Evolutionary conservation across 2,113 vertebrate species (phyloP), one percentile per base, ranked within the genome.

Genomic region (Phalacrocorax carbo): DNA sequence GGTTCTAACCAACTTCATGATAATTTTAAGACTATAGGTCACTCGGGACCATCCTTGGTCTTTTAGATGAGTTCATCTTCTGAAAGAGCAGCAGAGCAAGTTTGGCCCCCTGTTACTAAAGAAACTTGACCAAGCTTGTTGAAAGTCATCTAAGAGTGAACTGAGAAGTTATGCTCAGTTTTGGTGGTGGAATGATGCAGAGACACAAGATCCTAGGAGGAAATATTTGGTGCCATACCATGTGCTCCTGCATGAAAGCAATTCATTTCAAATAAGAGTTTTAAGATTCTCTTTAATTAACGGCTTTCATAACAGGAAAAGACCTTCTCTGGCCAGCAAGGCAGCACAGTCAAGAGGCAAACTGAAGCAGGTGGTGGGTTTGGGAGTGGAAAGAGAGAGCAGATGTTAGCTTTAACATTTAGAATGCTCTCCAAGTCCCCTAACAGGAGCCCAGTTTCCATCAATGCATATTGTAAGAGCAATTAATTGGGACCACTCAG

Each of bases 351-450:
- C 77, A 93, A 96, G 93, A 96, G 96, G 93, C 72, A 92, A 86
- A 96, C 83, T 19, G 92, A 69, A 96, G 95, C 97, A 98, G 96
- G 90, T 97, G 97, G 88, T 32, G 76, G 62, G 30, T 52, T 92
- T 91, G 80, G 82, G 86, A 91, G 40, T 25, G 64, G 64, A 96
- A 95, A 15, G 42, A 73, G 79, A 80, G 54, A 95, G 60, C 96
- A 98, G 96, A 96, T 98, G 96, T 88, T 95, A 88, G 86, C 90
- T 84, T 11, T 29, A 91, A 90, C 95, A 95, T 95, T 91, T 96
- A 83, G 95, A 97, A 82, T 0, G 2, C 70, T 87, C 60, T 68
- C 62, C 0, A 2, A 88, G 40, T 79, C 80, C 40, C 0, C 0
- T 80, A 88, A 76, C 83, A 91, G 92, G 46, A 95, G 86, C 94